Percentiles rank a stretch among this genome's conserved stretches.
phyloP scores from a whole-genome alignment of 2,797 vertebrate species.

The Calcarius lapponicus region DNA sequence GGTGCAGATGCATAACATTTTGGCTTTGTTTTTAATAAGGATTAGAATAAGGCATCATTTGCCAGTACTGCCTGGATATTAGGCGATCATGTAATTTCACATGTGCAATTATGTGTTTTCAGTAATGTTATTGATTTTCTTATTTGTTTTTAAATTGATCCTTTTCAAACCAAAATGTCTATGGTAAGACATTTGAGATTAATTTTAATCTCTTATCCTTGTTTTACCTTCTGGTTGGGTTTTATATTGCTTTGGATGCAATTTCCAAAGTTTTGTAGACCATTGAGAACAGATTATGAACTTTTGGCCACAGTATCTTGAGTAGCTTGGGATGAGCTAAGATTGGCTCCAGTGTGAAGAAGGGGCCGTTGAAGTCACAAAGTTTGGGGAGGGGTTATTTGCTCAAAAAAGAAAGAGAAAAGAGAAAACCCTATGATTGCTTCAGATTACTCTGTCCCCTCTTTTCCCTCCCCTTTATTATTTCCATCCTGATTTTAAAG shows the following conservation, averaged over 20 bases:
- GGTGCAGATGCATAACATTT: not conserved
- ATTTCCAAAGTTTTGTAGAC: not conserved
- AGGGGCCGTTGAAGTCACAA: not conserved
- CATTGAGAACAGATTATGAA: not conserved
- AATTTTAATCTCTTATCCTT: not conserved
- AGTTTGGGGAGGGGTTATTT: not conserved
- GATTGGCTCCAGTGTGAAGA: not conserved
- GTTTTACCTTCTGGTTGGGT: not conserved
- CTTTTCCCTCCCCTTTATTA: not conserved
- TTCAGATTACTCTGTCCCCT: not conserved
- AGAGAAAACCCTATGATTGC: not conserved
- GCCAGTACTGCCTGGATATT: not conserved
- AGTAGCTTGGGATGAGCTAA: not conserved
- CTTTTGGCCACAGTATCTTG: not conserved
- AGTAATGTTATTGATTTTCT: not conserved
- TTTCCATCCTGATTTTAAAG: conserved; percentile 5
- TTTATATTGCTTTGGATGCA: not conserved
- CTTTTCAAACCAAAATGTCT: not conserved
- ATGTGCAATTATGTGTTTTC: not conserved
- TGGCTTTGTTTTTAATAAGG: not conserved
- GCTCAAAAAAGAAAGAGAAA: not conserved
- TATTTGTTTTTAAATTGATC: not conserved
- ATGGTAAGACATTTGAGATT: not conserved
- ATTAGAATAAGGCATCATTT: conserved; percentile 16
- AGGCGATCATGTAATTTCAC: not conserved